Conservation (phyloP, 2,113 vertebrate genomes). For the Danionella cerebrum region DNA sequence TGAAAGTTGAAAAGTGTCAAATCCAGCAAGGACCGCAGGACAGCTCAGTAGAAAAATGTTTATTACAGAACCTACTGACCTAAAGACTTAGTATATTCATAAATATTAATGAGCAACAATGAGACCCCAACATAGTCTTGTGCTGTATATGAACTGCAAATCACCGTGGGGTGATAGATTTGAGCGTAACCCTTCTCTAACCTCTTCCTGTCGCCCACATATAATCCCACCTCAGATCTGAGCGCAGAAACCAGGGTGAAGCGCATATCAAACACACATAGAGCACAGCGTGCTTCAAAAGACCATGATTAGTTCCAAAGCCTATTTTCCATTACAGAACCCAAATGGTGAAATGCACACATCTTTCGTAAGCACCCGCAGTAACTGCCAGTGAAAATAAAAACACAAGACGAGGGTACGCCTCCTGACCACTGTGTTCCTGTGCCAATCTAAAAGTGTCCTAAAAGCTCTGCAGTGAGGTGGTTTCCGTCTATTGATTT, state of each 20-base stretch:
- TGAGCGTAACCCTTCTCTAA: not conserved
- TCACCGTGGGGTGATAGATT: not conserved
- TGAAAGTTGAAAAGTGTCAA: no score
- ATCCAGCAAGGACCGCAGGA: no score
- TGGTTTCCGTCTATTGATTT: slow-evolving; percentile 49
- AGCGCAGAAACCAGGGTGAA: not conserved
- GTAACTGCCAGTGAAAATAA: not conserved
- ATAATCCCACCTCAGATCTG: slow-evolving; percentile 5
- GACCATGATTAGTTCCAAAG: not conserved
- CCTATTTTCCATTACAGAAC: not conserved
- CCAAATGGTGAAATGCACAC: not conserved
- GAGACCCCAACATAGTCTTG: not conserved
- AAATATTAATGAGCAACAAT: not conserved
- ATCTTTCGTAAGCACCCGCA: not conserved
- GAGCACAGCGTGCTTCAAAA: not conserved
- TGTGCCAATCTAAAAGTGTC: slow-evolving; percentile 1
- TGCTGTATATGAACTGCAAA: not conserved
- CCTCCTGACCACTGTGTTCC: not conserved
- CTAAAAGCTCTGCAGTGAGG: slow-evolving; percentile 14
- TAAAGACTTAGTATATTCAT: not conserved
- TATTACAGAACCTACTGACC: not conserved
- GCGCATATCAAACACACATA: not conserved
- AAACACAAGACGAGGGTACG: not conserved
- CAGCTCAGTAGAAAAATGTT: not conserved
- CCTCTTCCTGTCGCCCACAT: not conserved